A percentile compares a stretch with the other conserved stretches of the same genome.
These are phyloP conservation scores for Isotomurus palustris DNA, from an alignment of 2,888 invertebrate species.

Conservation along the genomic window DNA sequence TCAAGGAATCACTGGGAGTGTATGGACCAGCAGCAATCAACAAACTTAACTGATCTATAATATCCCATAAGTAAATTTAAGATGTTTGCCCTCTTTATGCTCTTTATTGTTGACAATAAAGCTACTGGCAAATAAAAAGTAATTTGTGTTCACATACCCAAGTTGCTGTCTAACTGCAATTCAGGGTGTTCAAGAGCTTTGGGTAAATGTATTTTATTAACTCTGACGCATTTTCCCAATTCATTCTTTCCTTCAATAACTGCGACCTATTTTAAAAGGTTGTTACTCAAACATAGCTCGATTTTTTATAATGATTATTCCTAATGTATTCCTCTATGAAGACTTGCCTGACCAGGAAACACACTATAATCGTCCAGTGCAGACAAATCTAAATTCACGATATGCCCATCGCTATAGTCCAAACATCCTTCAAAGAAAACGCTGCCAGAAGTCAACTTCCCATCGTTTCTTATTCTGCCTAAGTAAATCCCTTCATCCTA, in stretches of 20 bases:
- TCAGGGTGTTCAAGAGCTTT: conserved; percentile 49
- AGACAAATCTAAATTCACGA: conserved; percentile 54
- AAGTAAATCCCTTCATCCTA: conserved; percentile 55
- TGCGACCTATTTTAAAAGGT: conserved; percentile 54
- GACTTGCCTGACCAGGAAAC: conserved; percentile 65
- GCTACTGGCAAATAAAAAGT: too few relatives aligned
- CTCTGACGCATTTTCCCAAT: conserved; percentile 64
- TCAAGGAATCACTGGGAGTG: conserved; percentile 68
- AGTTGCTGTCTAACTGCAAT: not conserved
- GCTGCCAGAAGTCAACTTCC: conserved; percentile 65
- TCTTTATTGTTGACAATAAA: too few relatives aligned
- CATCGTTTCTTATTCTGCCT: conserved; percentile 73
- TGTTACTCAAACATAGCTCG: conserved; percentile 41
- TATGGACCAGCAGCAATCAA: conserved; percentile 78
- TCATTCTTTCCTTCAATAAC: conserved; percentile 69
- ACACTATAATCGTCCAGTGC: conserved; percentile 61
- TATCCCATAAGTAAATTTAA: not conserved
- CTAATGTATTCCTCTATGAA: not conserved
- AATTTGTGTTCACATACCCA: not conserved
- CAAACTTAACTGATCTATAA: not conserved
- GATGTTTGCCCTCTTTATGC: too few relatives aligned
- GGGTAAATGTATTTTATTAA: conserved; percentile 61
- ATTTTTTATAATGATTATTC: not conserved
- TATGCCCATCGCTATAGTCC: conserved; percentile 50
- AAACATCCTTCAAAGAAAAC: conserved; percentile 64